Percentiles rank a stretch among this genome's conserved stretches.
Conservation (phyloP, 2,113 vertebrate genomes). For the Corvus moneduloides region DNA sequence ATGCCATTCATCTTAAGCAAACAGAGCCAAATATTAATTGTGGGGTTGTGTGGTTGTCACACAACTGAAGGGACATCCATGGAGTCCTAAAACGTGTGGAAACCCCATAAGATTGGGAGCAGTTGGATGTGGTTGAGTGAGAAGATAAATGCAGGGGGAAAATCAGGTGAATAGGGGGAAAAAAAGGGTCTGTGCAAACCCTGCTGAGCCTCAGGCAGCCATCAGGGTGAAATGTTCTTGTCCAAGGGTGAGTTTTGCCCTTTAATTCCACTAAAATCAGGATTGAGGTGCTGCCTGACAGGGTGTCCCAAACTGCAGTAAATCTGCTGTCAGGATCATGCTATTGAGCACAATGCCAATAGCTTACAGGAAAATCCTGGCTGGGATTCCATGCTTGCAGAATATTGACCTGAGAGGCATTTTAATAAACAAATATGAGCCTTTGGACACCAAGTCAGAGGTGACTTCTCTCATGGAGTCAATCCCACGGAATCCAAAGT, state of each 20-base stretch:
- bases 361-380: not conserved
- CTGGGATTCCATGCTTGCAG: not conserved
- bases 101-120: not conserved
- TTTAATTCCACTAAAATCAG: not conserved
- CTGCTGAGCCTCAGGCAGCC: not conserved
- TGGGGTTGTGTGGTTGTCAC: not conserved
- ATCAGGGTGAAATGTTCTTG: not conserved
- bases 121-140: not conserved
- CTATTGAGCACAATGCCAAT: conserved; percentile 38
- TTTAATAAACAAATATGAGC: conserved; percentile 1
- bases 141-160: not conserved
- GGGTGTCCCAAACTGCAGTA: not conserved
- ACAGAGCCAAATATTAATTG: not conserved
- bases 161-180: not conserved
- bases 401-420: conserved; percentile 9
- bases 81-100: not conserved
- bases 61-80: not conserved
- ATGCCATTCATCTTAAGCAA: conserved; percentile 7
- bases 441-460: not conserved
- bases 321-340: not conserved
- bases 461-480: not conserved
- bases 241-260: not conserved
- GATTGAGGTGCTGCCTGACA: not conserved
- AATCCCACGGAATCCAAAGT: not conserved
- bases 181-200: not conserved